Conservation (phyloP, 1,140 invertebrate genomes). For the Lepidurus couesii region DNA sequence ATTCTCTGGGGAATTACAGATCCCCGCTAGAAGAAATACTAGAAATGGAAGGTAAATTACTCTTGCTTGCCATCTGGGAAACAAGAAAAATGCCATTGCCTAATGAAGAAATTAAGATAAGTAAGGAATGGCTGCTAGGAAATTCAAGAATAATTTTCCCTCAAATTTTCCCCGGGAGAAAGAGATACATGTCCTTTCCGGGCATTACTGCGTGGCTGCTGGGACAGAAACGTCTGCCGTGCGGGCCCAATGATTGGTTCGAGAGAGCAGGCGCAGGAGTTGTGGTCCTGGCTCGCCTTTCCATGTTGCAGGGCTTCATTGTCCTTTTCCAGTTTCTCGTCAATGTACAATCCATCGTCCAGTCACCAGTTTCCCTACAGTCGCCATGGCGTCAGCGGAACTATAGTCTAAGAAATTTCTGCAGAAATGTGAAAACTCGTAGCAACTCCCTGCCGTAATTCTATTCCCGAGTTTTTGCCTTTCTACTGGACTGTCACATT, state of each 20-base stretch:
- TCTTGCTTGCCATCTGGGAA: background rate
- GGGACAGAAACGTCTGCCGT: background rate
- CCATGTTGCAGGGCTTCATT: background rate
- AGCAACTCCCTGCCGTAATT: background rate
- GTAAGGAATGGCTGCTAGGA: background rate
- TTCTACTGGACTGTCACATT: too few species aligned
- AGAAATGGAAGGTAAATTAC: too few species aligned
- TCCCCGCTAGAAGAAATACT: too few species aligned
- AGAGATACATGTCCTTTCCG: background rate
- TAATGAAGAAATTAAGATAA: background rate
- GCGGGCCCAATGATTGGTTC: background rate
- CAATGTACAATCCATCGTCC: background rate
- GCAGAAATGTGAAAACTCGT: background rate
- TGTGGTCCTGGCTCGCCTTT: background rate
- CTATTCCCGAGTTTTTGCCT: background rate
- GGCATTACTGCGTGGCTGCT: background rate
- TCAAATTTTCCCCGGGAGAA: background rate
- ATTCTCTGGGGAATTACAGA: too few species aligned
- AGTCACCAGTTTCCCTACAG: background rate
- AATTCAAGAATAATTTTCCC: background rate
- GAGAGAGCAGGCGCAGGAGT: background rate
- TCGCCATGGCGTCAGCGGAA: background rate
- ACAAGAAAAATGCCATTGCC: background rate
- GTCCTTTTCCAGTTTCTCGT: background rate
- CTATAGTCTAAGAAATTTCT: background rate